A percentile compares a stretch with the other conserved stretches of the same genome.
Conservation (phyloP, 2,797 vertebrate species). For the Esox masquinongy region DNA sequence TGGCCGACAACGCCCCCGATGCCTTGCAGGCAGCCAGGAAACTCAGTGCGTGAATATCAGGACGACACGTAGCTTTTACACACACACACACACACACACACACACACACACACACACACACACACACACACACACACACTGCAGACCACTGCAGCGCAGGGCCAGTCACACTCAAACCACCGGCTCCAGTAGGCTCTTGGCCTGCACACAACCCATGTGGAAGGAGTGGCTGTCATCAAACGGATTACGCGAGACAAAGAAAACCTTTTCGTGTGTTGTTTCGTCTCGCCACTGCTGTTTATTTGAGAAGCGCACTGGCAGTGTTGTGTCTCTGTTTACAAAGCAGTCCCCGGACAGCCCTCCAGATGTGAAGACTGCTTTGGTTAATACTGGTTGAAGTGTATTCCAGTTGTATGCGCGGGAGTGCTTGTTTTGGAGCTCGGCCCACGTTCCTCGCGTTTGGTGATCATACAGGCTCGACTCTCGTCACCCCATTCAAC, state of each 20-base stretch:
- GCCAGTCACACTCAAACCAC: neutral
- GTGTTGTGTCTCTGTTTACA: slow-evolving; percentile 27
- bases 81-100: neutral
- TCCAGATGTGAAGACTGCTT: slow-evolving; percentile 6
- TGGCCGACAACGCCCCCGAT: slow-evolving; percentile 85
- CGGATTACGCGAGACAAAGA: neutral
- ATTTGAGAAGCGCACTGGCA: slow-evolving; percentile 25
- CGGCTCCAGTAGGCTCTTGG: neutral
- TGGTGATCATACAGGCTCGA: slow-evolving; percentile 39
- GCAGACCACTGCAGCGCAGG: neutral
- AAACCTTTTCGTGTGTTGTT: neutral
- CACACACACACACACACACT: neutral
- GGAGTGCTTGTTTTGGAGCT: slow-evolving; percentile 40
- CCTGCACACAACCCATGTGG: neutral
- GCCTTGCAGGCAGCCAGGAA: slow-evolving; percentile 92
- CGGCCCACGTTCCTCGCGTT: slow-evolving; percentile 41
- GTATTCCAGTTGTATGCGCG: slow-evolving; percentile 59
- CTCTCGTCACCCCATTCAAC: slow-evolving; percentile 60
- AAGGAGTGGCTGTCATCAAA: neutral
- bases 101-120: neutral
- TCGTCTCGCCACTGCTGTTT: neutral
- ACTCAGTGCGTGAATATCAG: slow-evolving; percentile 83
- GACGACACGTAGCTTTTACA: neutral
- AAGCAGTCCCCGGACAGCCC: neutral
- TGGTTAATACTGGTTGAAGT: slow-evolving; percentile 62